Evolutionary conservation across 2,113 vertebrate genomes (phyloP), one percentile per base, ranked within the genome.

Genomic region (Syngnathus scovelli): DNA sequence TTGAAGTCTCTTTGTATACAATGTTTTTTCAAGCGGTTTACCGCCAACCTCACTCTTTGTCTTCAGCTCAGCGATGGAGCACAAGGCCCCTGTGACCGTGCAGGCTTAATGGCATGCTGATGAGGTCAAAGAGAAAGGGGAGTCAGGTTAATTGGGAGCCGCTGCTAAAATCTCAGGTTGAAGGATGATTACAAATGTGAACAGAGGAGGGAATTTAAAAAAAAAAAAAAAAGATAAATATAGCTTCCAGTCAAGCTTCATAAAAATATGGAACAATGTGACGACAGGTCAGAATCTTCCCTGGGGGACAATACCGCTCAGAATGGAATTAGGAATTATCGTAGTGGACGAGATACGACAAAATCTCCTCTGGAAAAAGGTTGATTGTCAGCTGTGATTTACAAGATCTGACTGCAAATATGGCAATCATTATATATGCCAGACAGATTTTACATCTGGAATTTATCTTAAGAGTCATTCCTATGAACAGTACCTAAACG

Each of bases 101-200:
- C 67, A 72, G 78, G 70, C 81, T 83, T 90, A 88, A 86, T 78
- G 77, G 72, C 78, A 67, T 74, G 72, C 79, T 89, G 86, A 90
- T 90, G 90, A 91, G 89, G 87, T 91, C 86, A 88, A 71, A 82
- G 71, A 79, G 71, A 84, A 79, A 78, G 84, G 82, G 76, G 82
- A 81, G 75, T 61, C 58, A 21, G 88, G 89, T 90, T 91, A 92
- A 92, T 92, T 91, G 81, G 80, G 78, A 89, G 85, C 84, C 80
- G 79, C 83, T 87, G 74, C 74, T 77, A 37, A 85, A 87, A 87
- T 89, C 89, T 90, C 86, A 85, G 81, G 87, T 89, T 87, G 85
- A 88, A 83, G 81, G 83, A 90, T 82, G 87, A 90, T 90, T 86
- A 88, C 84, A 84, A 86, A 89, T 85, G 83, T 86, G 87, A 86